Percentiles rank a stretch among this genome's conserved stretches.
Evolutionary conservation across 1,140 invertebrate species (phyloP).

Genomic region (Drosophila neocordata): DNA sequence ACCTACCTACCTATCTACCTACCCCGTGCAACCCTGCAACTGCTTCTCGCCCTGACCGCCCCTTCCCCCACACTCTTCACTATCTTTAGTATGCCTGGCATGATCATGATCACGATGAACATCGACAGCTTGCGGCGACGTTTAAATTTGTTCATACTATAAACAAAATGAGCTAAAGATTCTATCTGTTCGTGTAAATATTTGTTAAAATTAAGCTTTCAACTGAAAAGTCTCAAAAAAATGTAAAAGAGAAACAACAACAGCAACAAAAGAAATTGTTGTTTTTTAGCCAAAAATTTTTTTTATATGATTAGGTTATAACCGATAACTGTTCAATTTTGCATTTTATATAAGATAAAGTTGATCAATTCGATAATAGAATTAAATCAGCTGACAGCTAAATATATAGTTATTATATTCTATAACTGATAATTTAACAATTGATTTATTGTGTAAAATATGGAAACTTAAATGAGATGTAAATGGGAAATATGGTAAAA

Average conservation of each 20-base stretch:
- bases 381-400: no score
- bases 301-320: constrained; percentile 15
- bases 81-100: constrained; percentile 30
- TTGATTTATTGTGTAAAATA: no score
- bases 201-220: constrained; percentile 79
- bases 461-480: no score
- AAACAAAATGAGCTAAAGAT: constrained; percentile 72
- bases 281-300: constrained; percentile 37
- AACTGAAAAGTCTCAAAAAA: constrained; percentile 68
- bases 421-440: no score
- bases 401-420: no score
- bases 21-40: no score
- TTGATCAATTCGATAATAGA: no score
- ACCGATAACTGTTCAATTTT: neutral
- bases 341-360: neutral
- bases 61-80: constrained; percentile 5
- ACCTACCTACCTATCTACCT: neutral
- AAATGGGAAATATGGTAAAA: no score
- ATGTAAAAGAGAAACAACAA: constrained; percentile 18
- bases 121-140: constrained; percentile 67
- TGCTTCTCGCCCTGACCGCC: no score
- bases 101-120: constrained; percentile 51
- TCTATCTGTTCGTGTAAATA: constrained; percentile 76
- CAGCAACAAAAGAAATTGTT: neutral
- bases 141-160: constrained; percentile 75